Evolutionary conservation across 2,797 vertebrate genomes (phyloP).

Genomic region (Danio aesculapii): DNA sequence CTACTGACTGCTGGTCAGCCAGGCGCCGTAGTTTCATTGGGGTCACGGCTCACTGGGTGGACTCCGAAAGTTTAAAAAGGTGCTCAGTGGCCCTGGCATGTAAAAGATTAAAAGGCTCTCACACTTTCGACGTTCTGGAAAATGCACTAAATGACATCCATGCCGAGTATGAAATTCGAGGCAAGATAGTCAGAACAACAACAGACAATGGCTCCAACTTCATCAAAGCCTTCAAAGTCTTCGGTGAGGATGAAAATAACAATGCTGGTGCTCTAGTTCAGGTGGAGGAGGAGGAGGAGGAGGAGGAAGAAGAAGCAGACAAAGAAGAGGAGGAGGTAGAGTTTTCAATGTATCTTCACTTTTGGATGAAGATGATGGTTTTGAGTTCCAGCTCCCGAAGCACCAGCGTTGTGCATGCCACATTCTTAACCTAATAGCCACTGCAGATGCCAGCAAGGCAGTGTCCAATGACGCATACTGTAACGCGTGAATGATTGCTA

Average conservation of each 20-base stretch:
- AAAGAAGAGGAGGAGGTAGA: no score
- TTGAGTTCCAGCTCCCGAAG: neutral
- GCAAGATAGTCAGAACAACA: constrained; percentile 38
- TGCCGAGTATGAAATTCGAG: constrained; percentile 36
- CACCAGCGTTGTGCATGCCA: no score
- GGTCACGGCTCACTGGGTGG: neutral
- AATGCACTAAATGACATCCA: no score
- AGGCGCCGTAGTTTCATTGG: neutral
- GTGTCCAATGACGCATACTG: no score
- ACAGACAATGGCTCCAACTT: constrained; percentile 37
- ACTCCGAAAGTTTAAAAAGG: no score
- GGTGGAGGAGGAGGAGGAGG: constrained; percentile 30
- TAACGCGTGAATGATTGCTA: no score
- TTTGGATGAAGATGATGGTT: constrained; percentile 32
- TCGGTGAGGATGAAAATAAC: constrained; percentile 30
- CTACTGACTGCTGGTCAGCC: constrained; percentile 2
- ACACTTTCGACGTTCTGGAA: no score
- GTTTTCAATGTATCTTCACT: constrained; percentile 32
- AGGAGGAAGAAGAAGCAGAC: no score
- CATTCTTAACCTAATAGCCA: no score
- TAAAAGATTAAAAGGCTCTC: no score
- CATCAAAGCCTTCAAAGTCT: constrained; percentile 10
- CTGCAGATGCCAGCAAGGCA: no score
- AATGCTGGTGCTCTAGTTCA: constrained; percentile 14
- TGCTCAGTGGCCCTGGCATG: neutral